Conservation (phyloP, 1,140 invertebrate species). For the Drosophila punjabiensis region DNA sequence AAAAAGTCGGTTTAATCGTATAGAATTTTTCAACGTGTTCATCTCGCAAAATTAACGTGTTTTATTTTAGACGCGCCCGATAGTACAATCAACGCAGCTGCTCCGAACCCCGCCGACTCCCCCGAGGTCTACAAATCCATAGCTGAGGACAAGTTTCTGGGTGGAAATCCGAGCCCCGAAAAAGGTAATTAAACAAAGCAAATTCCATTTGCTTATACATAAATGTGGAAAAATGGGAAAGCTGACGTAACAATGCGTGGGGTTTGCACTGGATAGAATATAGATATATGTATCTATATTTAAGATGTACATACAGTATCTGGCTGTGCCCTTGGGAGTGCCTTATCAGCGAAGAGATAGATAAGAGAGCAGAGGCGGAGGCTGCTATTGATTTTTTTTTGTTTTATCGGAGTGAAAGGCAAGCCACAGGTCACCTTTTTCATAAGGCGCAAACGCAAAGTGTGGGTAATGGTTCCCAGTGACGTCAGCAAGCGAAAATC, state of each 20-base stretch:
- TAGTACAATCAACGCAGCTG: slow-evolving; percentile 25
- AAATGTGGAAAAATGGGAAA: slow-evolving; percentile 13
- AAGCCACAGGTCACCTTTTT: slow-evolving; percentile 18
- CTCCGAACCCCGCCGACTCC: not conserved
- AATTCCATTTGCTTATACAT: not conserved
- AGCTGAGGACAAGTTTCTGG: slow-evolving; percentile 52
- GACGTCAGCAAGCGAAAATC: slow-evolving; percentile 37
- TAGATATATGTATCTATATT: slow-evolving; percentile 23
- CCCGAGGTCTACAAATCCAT: slow-evolving; percentile 64
- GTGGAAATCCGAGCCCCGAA: slow-evolving; percentile 23
- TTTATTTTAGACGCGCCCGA: slow-evolving; percentile 21
- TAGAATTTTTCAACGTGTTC: slow-evolving; percentile 7
- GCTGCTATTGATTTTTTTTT: slow-evolving; percentile 39
- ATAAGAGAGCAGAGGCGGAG: slow-evolving; percentile 10
- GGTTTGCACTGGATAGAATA: slow-evolving; percentile 24
- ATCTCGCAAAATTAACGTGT: slow-evolving; percentile 1
- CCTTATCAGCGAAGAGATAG: slow-evolving; percentile 25
- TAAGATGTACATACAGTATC: not conserved
- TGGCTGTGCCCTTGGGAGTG: not conserved
- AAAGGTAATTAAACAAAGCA: slow-evolving; percentile 53
- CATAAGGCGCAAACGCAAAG: slow-evolving; percentile 20
- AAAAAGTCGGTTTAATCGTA: not conserved
- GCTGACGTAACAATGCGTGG: slow-evolving; percentile 63
- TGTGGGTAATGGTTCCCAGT: not conserved
- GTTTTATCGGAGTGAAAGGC: not conserved